Evolutionary conservation across 2,113 vertebrate species (phyloP).

Genomic region (Nerophis lumbriciformis): DNA sequence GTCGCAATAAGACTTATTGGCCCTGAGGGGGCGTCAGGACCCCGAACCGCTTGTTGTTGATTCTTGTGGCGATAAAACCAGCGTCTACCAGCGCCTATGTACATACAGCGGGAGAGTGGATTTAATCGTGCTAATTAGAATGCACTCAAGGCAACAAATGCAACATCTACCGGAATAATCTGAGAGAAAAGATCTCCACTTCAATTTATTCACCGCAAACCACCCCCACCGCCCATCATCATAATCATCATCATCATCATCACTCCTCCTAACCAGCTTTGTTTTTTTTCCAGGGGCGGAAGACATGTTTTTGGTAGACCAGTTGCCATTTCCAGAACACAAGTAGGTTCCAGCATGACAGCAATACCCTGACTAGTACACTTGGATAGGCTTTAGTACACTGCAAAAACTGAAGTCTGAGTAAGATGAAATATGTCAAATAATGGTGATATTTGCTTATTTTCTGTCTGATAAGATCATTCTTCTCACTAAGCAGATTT

Average conservation of each 20-base stretch:
- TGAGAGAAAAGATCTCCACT: slow-evolving; percentile 73
- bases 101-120: slow-evolving; percentile 75
- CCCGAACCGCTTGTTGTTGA: slow-evolving; percentile 73
- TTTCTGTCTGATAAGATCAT: no score
- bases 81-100: slow-evolving; percentile 72
- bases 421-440: no score
- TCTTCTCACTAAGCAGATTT: no score
- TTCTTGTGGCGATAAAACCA: slow-evolving; percentile 79
- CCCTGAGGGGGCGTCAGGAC: slow-evolving; percentile 67
- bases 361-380: no score
- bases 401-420: no score
- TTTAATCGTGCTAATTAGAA: slow-evolving; percentile 82
- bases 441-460: no score
- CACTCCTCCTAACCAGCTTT: slow-evolving; percentile 22
- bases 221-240: no score
- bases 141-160: slow-evolving; percentile 73
- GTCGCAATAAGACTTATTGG: slow-evolving; percentile 69
- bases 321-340: slow-evolving; percentile 69
- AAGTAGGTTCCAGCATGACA: slow-evolving; percentile 3
- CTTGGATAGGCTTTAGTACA: no score
- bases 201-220: slow-evolving; percentile 63
- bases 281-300: slow-evolving; percentile 32
- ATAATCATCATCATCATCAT: not conserved
- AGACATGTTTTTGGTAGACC: slow-evolving; percentile 56
- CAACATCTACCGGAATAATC: slow-evolving; percentile 75